These are phyloP conservation scores for Lontra canadensis DNA, from an alignment of 2,113 vertebrate species.

Conservation along the genomic window DNA sequence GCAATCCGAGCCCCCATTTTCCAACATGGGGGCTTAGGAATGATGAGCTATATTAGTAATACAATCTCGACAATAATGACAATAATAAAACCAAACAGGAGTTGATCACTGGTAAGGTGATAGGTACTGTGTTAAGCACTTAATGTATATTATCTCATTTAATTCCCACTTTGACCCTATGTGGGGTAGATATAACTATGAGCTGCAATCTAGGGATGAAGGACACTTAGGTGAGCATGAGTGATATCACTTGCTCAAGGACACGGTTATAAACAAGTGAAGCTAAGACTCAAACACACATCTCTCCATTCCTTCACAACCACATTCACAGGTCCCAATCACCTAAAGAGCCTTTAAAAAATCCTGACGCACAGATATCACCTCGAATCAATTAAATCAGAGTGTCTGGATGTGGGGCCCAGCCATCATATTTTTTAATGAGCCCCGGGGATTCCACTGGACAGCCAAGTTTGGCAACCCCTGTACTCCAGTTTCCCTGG, in stretches of 20 bases:
- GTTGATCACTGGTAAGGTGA: not conserved
- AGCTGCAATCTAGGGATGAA: not conserved
- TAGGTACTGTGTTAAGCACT: not conserved
- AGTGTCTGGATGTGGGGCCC: not conserved
- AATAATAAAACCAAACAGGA: not conserved
- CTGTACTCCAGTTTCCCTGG: accelerated
- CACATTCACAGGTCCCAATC: not conserved
- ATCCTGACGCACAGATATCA: too few species aligned
- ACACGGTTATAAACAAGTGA: not conserved
- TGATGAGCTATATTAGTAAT: not conserved
- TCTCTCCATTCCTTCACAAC: not conserved
- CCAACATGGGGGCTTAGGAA: not conserved
- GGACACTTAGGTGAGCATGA: not conserved
- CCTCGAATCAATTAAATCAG: not conserved
- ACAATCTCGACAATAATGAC: not conserved
- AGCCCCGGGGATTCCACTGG: not conserved
- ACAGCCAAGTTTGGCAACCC: too few species aligned
- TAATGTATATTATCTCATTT: not conserved
- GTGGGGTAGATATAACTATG: not conserved
- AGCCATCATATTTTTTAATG: not conserved
- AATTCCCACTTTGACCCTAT: not conserved
- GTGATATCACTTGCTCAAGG: not conserved
- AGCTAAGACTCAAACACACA: not conserved
- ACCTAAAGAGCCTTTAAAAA: not conserved
- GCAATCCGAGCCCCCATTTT: not conserved